Percentiles rank a stretch among this genome's conserved stretches.
phyloP scores from a whole-genome alignment of 2,113 vertebrate species.

The Isichthys henryi region DNA sequence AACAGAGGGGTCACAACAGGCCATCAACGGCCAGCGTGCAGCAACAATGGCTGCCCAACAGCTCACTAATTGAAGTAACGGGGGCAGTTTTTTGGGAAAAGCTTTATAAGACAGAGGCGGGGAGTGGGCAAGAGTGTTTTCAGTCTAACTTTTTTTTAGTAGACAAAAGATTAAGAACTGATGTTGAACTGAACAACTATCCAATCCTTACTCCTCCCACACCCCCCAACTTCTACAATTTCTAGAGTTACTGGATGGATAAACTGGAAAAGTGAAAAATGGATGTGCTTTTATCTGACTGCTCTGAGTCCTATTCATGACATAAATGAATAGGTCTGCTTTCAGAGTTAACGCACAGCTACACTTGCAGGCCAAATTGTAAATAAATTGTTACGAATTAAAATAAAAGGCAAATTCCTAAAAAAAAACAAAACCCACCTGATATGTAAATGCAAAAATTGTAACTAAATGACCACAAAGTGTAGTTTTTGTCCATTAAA shows the following conservation, averaged over 20 bases:
- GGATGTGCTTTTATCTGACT: not conserved
- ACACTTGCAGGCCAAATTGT: no score
- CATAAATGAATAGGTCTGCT: no score
- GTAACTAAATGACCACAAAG: no score
- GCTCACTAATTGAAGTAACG: slow-evolving; percentile 65
- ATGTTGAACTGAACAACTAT: not conserved
- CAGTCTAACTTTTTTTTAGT: not conserved
- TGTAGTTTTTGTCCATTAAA: not conserved
- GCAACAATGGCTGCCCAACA: slow-evolving; percentile 70
- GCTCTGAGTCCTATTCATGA: not conserved
- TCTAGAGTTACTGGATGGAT: not conserved
- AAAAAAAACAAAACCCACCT: not conserved
- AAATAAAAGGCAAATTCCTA: not conserved
- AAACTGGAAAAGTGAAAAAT: not conserved
- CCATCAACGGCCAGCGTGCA: slow-evolving; percentile 64
- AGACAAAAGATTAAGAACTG: not conserved
- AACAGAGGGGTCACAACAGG: slow-evolving; percentile 66
- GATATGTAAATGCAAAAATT: not conserved
- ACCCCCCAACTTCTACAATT: not conserved
- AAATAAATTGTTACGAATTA: not conserved
- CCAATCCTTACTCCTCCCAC: not conserved
- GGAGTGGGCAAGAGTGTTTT: not conserved
- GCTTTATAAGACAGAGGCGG: not conserved
- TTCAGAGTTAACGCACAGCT: not conserved
- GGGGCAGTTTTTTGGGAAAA: slow-evolving; percentile 36